Percentiles rank a stretch among this genome's conserved stretches.
phyloP scores from a whole-genome alignment of 2,797 vertebrate genomes.

The Gadopsis marmoratus region DNA sequence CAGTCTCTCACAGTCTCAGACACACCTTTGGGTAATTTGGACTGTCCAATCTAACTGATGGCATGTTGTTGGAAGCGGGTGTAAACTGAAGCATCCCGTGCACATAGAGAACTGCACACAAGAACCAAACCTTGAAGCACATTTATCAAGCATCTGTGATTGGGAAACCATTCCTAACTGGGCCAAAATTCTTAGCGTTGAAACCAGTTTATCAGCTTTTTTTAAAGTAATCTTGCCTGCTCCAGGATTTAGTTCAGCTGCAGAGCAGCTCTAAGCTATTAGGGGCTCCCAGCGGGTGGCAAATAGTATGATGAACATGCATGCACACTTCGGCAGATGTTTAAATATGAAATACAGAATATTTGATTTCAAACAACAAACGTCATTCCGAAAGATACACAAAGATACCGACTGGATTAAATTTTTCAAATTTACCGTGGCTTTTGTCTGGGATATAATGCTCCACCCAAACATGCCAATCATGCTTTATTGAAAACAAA shows the following conservation, averaged over 20 bases:
- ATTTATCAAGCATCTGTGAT: slow-evolving; percentile 20
- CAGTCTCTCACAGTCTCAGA: slow-evolving; percentile 47
- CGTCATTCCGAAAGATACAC: neutral
- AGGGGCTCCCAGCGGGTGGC: slow-evolving; percentile 46
- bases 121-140: neutral
- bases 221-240: slow-evolving; percentile 18
- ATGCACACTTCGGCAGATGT: slow-evolving; percentile 24
- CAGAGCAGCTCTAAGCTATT: slow-evolving; percentile 29
- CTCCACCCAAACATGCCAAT: slow-evolving; percentile 6
- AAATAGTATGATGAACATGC: slow-evolving; percentile 39
- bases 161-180: slow-evolving; percentile 12
- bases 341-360: slow-evolving; percentile 19
- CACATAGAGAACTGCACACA: slow-evolving; percentile 1
- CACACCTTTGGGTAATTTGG: slow-evolving; percentile 38
- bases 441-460: slow-evolving; percentile 2
- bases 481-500: slow-evolving; percentile 19
- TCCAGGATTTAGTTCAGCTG: slow-evolving; percentile 43
- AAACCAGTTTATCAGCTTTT: slow-evolving; percentile 31
- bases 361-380: slow-evolving; percentile 21
- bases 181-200: neutral
- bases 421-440: neutral
- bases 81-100: neutral
- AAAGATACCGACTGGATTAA: slow-evolving; percentile 18
- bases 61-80: slow-evolving; percentile 9
- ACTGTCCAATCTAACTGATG: slow-evolving; percentile 17